Evolutionary conservation across 1,140 invertebrate genomes (phyloP), one percentile per base, ranked within the genome.

Genomic region (Penaeus chinensis): DNA sequence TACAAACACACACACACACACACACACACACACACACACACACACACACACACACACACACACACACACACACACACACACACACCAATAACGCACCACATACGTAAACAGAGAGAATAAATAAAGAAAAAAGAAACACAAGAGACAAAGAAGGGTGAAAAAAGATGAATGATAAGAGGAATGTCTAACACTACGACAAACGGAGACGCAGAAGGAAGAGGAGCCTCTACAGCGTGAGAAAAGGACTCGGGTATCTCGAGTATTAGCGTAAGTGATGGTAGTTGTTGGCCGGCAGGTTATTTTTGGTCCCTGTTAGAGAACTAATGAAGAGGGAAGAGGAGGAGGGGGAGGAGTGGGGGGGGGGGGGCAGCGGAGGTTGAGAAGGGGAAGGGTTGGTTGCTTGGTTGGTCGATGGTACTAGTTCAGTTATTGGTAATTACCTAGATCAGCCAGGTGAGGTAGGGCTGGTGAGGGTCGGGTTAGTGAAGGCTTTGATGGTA

Each of bases 1-100:
- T 60, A 84, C 66, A 37, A n/a, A 81, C 79, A 81, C 60, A 63
- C 66, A 3, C 63, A 24, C 82, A 61, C 82, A 32, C 71, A 3
- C 54, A 8, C 54, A 22, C 42, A 60, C 37, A 85, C 42, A 69
- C n/a, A 19, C 37, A 42, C 7, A 42, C 7, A 84, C 66, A 74
- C 66, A 84, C 66, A 37, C 60, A 81, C 79, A 81, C 60, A 63
- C 66, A 60, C 37, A 42, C 7, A 42, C 37, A 42, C 7, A 42
- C 37, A 42, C 7, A 8, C 7, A 42, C 7, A 42, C 7, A 71
- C 69, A 24, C 60, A 79, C 61, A 69, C 37, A 79, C 74, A 77
- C 37, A 85, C 74, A 78, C 19, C n/a, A 27, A 47, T 32, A 62
- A 32, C n/a, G 65, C 2, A 24, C 61, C 16, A n/a, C n/a, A 66